Percentiles rank a stretch among this genome's conserved stretches.
These are phyloP conservation scores for Upupa epops DNA, from an alignment of 2,113 vertebrate species.

Conservation along the genomic window DNA sequence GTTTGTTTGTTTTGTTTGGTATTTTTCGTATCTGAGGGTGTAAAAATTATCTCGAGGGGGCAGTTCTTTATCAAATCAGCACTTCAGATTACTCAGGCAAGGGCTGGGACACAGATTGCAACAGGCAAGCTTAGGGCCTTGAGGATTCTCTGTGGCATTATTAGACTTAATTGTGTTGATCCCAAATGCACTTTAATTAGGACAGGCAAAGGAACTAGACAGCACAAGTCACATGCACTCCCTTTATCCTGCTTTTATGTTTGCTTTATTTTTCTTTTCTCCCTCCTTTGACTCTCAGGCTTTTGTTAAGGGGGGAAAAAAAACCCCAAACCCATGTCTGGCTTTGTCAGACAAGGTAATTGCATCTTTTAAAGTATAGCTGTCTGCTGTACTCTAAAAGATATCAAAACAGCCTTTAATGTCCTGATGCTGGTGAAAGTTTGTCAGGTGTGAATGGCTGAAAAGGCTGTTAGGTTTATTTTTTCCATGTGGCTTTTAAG, in stretches of 20 bases:
- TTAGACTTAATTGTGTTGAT: constrained; percentile 23
- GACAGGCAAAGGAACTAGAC: background rate
- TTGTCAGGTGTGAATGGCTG: background rate
- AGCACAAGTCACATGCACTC: background rate
- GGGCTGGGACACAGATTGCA: background rate
- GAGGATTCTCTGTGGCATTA: background rate
- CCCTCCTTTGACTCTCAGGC: background rate
- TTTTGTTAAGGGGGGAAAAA: background rate
- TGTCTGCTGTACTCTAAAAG: constrained; percentile 14
- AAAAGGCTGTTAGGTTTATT: background rate
- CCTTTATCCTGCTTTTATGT: background rate
- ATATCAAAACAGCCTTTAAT: constrained; percentile 15
- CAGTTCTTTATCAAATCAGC: background rate
- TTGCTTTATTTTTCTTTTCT: background rate
- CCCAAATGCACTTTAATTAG: constrained; percentile 17
- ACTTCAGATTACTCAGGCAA: background rate
- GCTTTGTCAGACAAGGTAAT: constrained; percentile 30
- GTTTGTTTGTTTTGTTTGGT: background rate
- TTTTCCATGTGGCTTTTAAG: background rate
- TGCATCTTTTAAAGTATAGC: constrained; percentile 18
- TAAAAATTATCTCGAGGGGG: background rate
- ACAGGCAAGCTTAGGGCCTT: background rate
- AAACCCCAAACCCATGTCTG: background rate
- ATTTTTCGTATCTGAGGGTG: background rate
- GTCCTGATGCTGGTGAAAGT: background rate